These are phyloP conservation scores for Agrypnia vestita DNA, from an alignment of 1,140 invertebrate genomes.

Conservation along the genomic window DNA sequence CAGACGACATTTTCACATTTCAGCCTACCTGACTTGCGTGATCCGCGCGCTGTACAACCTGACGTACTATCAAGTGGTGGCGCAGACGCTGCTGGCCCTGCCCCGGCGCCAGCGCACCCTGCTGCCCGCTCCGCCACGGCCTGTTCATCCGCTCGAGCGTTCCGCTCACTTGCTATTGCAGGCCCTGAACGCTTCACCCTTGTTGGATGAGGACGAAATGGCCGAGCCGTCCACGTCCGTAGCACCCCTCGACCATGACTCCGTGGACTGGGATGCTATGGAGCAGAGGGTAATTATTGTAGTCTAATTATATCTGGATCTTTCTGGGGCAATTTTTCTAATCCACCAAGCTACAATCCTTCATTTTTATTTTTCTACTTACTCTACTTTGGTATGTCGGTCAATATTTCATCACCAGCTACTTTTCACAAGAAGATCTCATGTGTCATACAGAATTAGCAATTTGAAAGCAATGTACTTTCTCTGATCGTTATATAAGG, in stretches of 20 bases:
- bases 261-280: conserved; percentile 40
- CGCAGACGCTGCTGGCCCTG: conserved; percentile 81
- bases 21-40: conserved; percentile 90
- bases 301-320: too few species aligned
- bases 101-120: conserved; percentile 69
- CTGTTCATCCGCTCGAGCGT: conserved; percentile 43
- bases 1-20: conserved; percentile 58
- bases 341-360: too few species aligned
- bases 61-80: conserved; percentile 89
- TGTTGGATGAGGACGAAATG: conserved; percentile 63
- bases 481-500: too few species aligned
- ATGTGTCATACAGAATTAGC: too few species aligned
- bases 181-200: conserved; percentile 63
- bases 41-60: conserved; percentile 91
- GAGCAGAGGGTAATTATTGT: conserved; percentile 45
- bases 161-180: conserved; percentile 63
- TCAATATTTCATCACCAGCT: too few species aligned
- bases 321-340: too few species aligned
- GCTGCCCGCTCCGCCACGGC: conserved; percentile 63
- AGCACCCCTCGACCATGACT: conserved; percentile 41
- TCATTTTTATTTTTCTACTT: too few species aligned
- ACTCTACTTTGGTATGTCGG: too few species aligned
- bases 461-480: too few species aligned
- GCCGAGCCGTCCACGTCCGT: conserved; percentile 42
- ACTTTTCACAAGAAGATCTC: too few species aligned